Conservation (phyloP, 2,888 invertebrate genomes). For the Danaus chrysippus region DNA sequence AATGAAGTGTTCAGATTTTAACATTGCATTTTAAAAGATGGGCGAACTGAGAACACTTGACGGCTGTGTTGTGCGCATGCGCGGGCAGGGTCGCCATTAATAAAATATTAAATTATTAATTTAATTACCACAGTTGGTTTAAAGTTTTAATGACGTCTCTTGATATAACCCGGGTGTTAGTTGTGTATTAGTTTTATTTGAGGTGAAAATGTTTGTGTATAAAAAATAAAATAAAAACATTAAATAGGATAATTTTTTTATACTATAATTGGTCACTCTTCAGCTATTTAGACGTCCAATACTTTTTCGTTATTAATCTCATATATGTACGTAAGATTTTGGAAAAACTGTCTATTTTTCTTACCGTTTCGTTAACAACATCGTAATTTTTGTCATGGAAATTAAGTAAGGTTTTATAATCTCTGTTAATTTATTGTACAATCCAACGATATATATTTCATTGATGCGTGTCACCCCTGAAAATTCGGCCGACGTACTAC, state of each 20-base stretch:
- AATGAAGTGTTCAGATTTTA: constrained; percentile 41
- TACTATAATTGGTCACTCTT: neutral
- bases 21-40: constrained; percentile 41
- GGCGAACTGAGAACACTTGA: constrained; percentile 41
- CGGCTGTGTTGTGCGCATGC: constrained; percentile 45
- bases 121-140: constrained; percentile 26
- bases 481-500: constrained; percentile 50
- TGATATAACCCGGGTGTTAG: constrained; percentile 21
- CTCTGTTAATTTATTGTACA: constrained; percentile 70
- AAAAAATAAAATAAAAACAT: neutral
- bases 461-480: constrained; percentile 64
- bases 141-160: constrained; percentile 27
- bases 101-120: constrained; percentile 35
- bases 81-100: constrained; percentile 40
- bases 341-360: no score
- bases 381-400: constrained; percentile 8
- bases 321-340: no score
- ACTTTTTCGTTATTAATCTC: no score
- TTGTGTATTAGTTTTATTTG: neutral
- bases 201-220: neutral
- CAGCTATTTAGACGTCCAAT: no score
- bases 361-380: neutral
- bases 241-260: neutral
- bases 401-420: constrained; percentile 46
- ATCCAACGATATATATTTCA: constrained; percentile 72